Percentiles rank a stretch among this genome's conserved stretches.
Evolutionary conservation across 2,888 invertebrate genomes (phyloP).

Genomic region (Acleris cristana): DNA sequence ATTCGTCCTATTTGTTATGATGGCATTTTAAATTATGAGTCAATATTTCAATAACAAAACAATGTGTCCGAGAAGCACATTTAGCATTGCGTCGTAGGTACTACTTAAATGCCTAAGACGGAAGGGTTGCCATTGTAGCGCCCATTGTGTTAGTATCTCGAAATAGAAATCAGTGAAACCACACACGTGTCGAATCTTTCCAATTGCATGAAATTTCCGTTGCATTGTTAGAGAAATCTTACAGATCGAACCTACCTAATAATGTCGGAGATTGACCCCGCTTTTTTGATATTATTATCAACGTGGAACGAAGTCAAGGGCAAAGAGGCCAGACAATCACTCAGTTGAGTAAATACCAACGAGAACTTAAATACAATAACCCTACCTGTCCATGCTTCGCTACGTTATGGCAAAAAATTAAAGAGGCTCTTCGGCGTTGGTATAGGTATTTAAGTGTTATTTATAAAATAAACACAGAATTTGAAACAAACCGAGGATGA

Average conservation of each 20-base stretch:
- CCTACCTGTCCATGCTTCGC: constrained; percentile 17
- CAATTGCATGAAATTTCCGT: constrained; percentile 26
- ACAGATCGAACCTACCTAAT: not conserved
- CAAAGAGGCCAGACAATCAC: constrained; percentile 30
- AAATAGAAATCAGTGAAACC: constrained; percentile 33
- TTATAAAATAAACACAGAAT: constrained; percentile 22
- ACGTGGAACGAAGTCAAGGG: constrained; percentile 36
- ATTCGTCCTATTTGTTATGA: not conserved
- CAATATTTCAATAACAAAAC: constrained; percentile 6
- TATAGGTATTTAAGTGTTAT: constrained; percentile 1
- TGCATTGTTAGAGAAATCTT: constrained; percentile 30
- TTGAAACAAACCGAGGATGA: constrained; percentile 22
- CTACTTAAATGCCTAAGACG: constrained; percentile 20
- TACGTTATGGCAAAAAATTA: constrained; percentile 10
- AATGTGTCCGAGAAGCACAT: constrained; percentile 1
- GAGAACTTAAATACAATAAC: constrained; percentile 22
- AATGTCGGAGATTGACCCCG: constrained; percentile 30
- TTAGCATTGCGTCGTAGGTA: constrained; percentile 13
- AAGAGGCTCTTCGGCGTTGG: constrained; percentile 2
- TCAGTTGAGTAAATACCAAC: constrained; percentile 34
- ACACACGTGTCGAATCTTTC: constrained; percentile 26
- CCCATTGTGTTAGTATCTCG: constrained; percentile 29
- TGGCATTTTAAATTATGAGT: not conserved
- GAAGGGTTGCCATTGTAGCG: constrained; percentile 32
- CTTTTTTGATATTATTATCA: constrained; percentile 35